Evolutionary conservation across 2,888 invertebrate species (phyloP).

Genomic region (Leucophenga montana): DNA sequence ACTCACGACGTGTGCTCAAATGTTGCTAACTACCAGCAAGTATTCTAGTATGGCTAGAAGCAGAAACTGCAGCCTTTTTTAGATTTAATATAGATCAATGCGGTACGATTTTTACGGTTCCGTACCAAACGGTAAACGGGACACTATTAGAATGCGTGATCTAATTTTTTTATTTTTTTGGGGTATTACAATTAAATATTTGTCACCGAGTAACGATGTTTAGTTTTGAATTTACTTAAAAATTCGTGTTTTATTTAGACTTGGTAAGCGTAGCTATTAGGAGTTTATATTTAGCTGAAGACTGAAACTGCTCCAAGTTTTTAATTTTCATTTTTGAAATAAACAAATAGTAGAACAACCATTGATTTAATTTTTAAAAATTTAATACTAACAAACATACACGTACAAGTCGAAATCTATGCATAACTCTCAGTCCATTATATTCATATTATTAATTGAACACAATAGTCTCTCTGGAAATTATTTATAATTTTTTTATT

Average conservation of each 20-base stretch:
- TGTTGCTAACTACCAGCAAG: slow-evolving; percentile 52
- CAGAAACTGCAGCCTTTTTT: slow-evolving; percentile 15
- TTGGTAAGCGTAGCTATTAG: no score
- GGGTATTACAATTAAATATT: background rate
- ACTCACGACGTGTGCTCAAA: slow-evolving; percentile 12
- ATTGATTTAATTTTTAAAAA: background rate
- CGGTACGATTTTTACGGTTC: background rate
- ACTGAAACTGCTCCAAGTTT: no score
- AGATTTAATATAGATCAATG: slow-evolving; percentile 3
- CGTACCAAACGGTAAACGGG: no score
- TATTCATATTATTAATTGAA: background rate
- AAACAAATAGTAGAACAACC: no score
- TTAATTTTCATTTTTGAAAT: no score
- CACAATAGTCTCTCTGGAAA: no score
- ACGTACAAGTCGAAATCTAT: background rate
- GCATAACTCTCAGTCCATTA: background rate
- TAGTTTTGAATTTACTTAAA: background rate
- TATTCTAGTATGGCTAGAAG: slow-evolving; percentile 42
- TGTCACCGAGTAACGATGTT: background rate
- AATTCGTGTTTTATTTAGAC: background rate
- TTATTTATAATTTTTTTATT: background rate
- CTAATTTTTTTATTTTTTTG: no score
- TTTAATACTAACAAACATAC: background rate
- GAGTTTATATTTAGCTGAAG: no score
- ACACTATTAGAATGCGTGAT: no score